These are phyloP conservation scores for Mus spretus DNA, from an alignment of 2,797 vertebrate species.

Conservation along the genomic window DNA sequence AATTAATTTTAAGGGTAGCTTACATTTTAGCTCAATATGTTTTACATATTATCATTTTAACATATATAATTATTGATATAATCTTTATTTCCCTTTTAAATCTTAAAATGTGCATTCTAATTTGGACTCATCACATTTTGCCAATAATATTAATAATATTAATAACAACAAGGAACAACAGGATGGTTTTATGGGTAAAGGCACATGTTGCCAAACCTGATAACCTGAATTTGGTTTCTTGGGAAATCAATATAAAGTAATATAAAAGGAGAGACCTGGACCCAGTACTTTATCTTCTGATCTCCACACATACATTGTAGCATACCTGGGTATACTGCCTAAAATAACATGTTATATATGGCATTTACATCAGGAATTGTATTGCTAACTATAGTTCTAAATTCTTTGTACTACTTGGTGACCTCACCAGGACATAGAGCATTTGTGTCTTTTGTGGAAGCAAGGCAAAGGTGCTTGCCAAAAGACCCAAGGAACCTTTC, in stretches of 20 bases:
- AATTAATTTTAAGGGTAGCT: background rate
- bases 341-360: constrained; percentile 3
- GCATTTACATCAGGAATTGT: constrained; percentile 11
- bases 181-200: background rate
- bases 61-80: background rate
- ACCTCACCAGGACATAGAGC: background rate
- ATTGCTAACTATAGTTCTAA: constrained; percentile 44
- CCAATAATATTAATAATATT: background rate
- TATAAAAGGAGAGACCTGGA: background rate
- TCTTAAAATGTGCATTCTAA: background rate
- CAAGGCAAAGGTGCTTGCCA: constrained; percentile 11
- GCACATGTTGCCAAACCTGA: background rate
- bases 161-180: background rate
- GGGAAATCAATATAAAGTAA: background rate
- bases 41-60: constrained; percentile 38
- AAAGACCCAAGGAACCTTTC: constrained; percentile 18
- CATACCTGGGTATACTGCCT: background rate
- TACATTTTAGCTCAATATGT: background rate
- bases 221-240: background rate
- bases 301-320: background rate
- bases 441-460: background rate
- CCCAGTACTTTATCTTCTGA: background rate
- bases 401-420: constrained; percentile 34
- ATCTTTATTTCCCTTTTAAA: background rate
- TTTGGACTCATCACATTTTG: background rate